Evolutionary conservation across 2,888 invertebrate species (phyloP).

Genomic region (Trachelus tabidus): DNA sequence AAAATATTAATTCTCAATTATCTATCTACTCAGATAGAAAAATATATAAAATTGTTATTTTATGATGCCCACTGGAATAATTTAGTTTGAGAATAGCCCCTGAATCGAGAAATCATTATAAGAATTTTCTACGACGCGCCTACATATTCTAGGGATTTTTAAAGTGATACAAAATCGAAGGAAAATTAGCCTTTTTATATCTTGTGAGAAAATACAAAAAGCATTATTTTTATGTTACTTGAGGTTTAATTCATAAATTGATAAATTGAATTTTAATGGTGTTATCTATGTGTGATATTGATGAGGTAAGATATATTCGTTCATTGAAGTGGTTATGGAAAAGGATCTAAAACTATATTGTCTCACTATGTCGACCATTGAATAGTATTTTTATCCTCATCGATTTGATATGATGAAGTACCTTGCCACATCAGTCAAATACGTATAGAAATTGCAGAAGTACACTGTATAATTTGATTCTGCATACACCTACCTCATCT

Average conservation of each 20-base stretch:
- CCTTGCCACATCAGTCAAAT: background rate
- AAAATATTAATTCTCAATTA: background rate
- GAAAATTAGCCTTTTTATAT: background rate
- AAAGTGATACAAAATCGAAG: background rate
- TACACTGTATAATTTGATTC: background rate
- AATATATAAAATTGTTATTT: background rate
- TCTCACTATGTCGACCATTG: background rate
- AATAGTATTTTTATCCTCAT: background rate
- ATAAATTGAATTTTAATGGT: background rate
- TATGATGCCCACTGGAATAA: background rate
- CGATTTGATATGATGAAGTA: background rate
- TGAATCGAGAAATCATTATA: background rate
- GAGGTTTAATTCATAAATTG: background rate
- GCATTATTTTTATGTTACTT: background rate
- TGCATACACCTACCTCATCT: constrained; percentile 1
- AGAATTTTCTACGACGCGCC: background rate
- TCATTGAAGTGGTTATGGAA: background rate
- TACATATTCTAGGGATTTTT: background rate
- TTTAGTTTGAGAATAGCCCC: background rate
- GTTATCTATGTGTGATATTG: background rate
- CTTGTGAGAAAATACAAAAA: background rate
- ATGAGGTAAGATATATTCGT: background rate
- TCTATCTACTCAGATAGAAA: background rate
- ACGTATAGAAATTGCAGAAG: background rate
- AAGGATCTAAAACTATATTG: background rate